Base-by-base conservation (phyloP, 2,113 vertebrate species). In the Gadus chalcogrammus region DNA sequence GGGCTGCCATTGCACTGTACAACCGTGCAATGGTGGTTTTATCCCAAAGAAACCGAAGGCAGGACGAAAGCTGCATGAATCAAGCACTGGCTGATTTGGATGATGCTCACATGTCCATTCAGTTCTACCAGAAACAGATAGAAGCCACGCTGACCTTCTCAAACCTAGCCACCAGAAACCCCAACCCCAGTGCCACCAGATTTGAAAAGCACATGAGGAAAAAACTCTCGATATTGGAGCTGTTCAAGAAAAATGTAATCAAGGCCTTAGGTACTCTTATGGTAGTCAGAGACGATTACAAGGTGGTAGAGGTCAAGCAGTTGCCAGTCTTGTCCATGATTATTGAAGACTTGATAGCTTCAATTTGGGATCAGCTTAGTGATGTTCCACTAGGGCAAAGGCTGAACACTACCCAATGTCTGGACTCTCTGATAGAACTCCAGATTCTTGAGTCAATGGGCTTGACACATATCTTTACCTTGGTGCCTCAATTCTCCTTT, bases 1-100 rank as follows among this genome's bases (percentile, higher is more conserved):
- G 86, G 75, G 77, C 76, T 17, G 84, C 84, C 9, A 56, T 88
- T 71, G 84, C 88, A 42, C 79, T 72, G 48, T 89, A 89, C 72
- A 90, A 88, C 67, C 85, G 82, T 42, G 85, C 87, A n/a, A 78
- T 85, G 55, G 56, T 76, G 15, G 71, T 65, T 60, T 69, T 90
- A 67, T 20, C 18, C 3, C 70, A 70, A 13, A 64, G 73, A 27
- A 16, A 82, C 5, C 5, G 2, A 1, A 17, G 9, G n/a, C 82
- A 75, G 52, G 64, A 78, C 7, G 2, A 24, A 24, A 24, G 24
- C 24, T 82, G 84, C 52, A 67, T 88, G 3, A 0, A 1, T 52
- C 66, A 60, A 69, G 84, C 87, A 68, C 31, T 83, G 15, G 8
- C 64, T 61, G 86, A 90, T 70, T 77, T 90, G 71, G 13, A 76